These are phyloP conservation scores for Mongoloraphidia duomilia DNA, from an alignment of 2,888 invertebrate genomes.

Conservation along the genomic window DNA sequence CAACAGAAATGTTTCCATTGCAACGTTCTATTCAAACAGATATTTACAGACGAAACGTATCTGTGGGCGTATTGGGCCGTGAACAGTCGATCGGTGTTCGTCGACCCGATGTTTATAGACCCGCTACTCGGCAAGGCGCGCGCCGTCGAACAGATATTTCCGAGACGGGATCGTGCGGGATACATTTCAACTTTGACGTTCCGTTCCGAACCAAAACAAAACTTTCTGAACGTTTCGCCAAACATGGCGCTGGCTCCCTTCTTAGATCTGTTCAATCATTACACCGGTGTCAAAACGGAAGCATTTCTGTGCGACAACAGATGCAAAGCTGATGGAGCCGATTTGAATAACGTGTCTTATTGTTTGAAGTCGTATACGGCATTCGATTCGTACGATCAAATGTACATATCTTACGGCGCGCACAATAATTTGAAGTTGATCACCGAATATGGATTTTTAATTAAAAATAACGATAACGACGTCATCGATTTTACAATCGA, in stretches of 20 bases:
- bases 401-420: slow-evolving; percentile 80
- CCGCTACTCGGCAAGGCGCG: slow-evolving; percentile 24
- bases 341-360: slow-evolving; percentile 29
- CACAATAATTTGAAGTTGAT: slow-evolving; percentile 70
- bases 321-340: slow-evolving; percentile 16
- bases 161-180: too few relatives aligned
- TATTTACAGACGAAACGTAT: slow-evolving; percentile 42
- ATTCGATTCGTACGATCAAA: slow-evolving; percentile 51
- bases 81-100: slow-evolving; percentile 72
- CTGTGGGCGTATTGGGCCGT: slow-evolving; percentile 74
- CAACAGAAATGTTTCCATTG: slow-evolving; percentile 30
- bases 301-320: slow-evolving; percentile 18
- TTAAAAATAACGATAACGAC: slow-evolving; percentile 53
- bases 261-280: slow-evolving; percentile 83
- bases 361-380: slow-evolving; percentile 35
- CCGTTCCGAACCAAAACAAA: slow-evolving; percentile 3
- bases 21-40: slow-evolving; percentile 26
- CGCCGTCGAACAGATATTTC: too few relatives aligned
- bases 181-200: too few relatives aligned
- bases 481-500: slow-evolving; percentile 43
- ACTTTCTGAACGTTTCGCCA: slow-evolving; percentile 39
- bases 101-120: slow-evolving; percentile 32
- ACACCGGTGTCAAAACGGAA: slow-evolving; percentile 40
- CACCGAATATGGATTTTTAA: slow-evolving; percentile 75
- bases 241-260: slow-evolving; percentile 71